Evolutionary conservation across 64 coral and sea anemone species (phyloP).

Genomic region (Anthopleura sola): DNA sequence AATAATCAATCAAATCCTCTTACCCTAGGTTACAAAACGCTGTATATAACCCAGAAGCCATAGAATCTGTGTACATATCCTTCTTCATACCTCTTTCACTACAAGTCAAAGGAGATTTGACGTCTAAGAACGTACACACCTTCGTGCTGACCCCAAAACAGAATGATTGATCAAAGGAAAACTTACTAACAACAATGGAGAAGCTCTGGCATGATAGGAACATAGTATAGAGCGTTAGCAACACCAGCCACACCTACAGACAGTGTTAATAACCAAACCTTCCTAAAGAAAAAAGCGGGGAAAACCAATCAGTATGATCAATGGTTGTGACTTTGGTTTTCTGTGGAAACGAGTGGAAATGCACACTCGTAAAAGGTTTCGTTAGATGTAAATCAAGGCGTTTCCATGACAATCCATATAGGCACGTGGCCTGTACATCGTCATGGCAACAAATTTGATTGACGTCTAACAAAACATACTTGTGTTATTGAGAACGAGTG

Average conservation of each 20-base stretch:
- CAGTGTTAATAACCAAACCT: conserved; percentile 2
- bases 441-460: too few relatives aligned
- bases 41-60: background rate
- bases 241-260: background rate
- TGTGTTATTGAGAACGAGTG: too few relatives aligned
- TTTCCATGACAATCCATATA: too few relatives aligned
- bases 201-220: conserved; percentile 9
- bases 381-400: too few relatives aligned
- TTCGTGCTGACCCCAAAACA: background rate
- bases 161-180: background rate
- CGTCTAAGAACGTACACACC: too few relatives aligned
- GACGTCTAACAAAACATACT: too few relatives aligned
- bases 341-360: too few relatives aligned
- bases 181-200: conserved; percentile 18
- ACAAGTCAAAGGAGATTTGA: background rate
- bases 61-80: background rate
- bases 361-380: too few relatives aligned
- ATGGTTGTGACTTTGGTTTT: too few relatives aligned
- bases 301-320: background rate
- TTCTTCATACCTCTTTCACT: background rate
- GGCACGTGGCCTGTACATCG: too few relatives aligned
- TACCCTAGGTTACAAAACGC: background rate
- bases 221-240: background rate
- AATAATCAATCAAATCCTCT: background rate
- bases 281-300: background rate